Evolutionary conservation across 2,888 invertebrate genomes (phyloP).

Genomic region (Pachycephus smyrnensis): DNA sequence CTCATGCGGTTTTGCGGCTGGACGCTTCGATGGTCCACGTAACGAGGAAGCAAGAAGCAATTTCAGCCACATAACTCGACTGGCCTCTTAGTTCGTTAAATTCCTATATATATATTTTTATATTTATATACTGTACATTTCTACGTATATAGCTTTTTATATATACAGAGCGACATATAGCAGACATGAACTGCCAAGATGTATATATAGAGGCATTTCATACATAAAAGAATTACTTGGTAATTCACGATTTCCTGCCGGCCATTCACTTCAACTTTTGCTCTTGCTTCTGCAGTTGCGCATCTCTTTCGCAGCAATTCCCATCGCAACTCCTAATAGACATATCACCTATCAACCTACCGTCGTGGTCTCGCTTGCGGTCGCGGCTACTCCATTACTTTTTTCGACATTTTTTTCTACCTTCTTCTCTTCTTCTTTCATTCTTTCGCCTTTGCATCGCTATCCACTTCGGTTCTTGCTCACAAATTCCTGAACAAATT

Average conservation of each 20-base stretch:
- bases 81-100: not conserved
- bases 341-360: slow-evolving; percentile 22
- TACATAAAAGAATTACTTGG: slow-evolving; percentile 15
- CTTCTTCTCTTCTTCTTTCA: slow-evolving; percentile 10
- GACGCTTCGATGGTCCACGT: slow-evolving; percentile 53
- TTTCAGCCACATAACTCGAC: slow-evolving; percentile 19
- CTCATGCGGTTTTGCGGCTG: slow-evolving; percentile 53
- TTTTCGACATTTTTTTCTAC: slow-evolving; percentile 12
- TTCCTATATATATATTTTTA: too few relatives aligned
- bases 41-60: slow-evolving; percentile 45
- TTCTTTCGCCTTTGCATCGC: not conserved
- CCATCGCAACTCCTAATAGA: slow-evolving; percentile 25
- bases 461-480: not conserved
- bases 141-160: too few relatives aligned
- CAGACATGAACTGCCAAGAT: too few relatives aligned
- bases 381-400: slow-evolving; percentile 7
- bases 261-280: slow-evolving; percentile 10
- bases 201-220: too few relatives aligned
- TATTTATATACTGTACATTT: too few relatives aligned
- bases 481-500: too few relatives aligned
- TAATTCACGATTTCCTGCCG: slow-evolving; percentile 51
- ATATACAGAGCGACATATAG: too few relatives aligned
- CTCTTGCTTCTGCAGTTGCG: too few relatives aligned
- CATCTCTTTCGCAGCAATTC: not conserved
- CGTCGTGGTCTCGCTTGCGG: slow-evolving; percentile 18